Conservation (phyloP, 2,888 invertebrate genomes). For the Conchocele bisecta region DNA sequence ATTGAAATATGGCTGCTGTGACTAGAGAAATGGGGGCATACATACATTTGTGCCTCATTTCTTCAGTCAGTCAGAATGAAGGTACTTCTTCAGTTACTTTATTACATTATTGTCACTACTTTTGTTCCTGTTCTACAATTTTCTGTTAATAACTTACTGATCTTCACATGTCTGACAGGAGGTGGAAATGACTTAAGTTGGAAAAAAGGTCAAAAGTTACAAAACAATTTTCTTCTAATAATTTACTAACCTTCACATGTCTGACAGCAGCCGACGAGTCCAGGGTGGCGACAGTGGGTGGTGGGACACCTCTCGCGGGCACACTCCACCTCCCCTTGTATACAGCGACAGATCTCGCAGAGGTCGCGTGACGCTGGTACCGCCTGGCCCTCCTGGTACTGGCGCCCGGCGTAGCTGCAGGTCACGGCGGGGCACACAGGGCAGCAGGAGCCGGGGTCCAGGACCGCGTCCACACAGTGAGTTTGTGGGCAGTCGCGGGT, state of each 20-base stretch:
- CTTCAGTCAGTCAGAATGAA: too few relatives aligned
- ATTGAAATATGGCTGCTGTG: too few relatives aligned
- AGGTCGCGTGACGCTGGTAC: slow-evolving; percentile 63
- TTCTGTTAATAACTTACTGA: too few relatives aligned
- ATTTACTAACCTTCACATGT: slow-evolving; percentile 69
- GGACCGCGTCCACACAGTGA: slow-evolving; percentile 64
- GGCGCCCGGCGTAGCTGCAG: slow-evolving; percentile 60
- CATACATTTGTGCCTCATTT: too few relatives aligned
- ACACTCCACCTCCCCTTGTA: slow-evolving; percentile 68
- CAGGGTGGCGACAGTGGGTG: slow-evolving; percentile 67
- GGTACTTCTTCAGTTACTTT: too few relatives aligned
- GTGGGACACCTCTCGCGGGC: slow-evolving; percentile 62
- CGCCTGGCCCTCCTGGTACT: slow-evolving; percentile 64
- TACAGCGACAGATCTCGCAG: slow-evolving; percentile 75
- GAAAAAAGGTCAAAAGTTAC: too few relatives aligned
- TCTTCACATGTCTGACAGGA: too few relatives aligned
- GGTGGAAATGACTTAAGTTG: too few relatives aligned
- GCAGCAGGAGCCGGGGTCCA: slow-evolving; percentile 72
- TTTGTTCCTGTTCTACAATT: too few relatives aligned
- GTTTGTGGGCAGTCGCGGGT: slow-evolving; percentile 60
- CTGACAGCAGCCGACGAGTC: slow-evolving; percentile 71
- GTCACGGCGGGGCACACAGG: slow-evolving; percentile 66
- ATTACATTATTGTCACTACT: too few relatives aligned
- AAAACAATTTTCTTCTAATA: too few relatives aligned
- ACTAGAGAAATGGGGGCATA: too few relatives aligned